Evolutionary conservation across 2,888 invertebrate species (phyloP).

Genomic region (Sphaeridia pumilis): DNA sequence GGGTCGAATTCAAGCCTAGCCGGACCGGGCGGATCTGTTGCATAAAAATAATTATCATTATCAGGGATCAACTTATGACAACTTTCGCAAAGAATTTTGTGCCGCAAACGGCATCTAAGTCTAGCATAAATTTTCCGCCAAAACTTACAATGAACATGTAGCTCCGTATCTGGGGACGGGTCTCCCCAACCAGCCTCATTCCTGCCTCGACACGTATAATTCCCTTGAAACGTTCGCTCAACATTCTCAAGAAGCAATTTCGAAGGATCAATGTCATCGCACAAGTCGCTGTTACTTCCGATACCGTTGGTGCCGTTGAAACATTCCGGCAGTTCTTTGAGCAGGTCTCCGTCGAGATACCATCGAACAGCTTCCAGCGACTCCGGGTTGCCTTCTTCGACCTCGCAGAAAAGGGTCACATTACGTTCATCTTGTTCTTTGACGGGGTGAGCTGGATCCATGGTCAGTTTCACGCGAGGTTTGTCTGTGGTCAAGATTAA

Average conservation of each 20-base stretch:
- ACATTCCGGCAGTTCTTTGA: slow-evolving; percentile 77
- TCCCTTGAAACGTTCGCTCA: slow-evolving; percentile 79
- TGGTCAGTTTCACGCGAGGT: slow-evolving; percentile 61
- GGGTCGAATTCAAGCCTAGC: slow-evolving; percentile 64
- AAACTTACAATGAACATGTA: slow-evolving; percentile 67
- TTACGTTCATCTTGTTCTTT: slow-evolving; percentile 65
- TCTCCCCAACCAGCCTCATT: slow-evolving; percentile 83
- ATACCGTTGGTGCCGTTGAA: slow-evolving; percentile 21
- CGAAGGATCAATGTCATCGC: slow-evolving; percentile 68
- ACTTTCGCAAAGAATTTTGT: neutral
- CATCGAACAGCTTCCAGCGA: slow-evolving; percentile 62
- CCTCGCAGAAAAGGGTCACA: slow-evolving; percentile 69
- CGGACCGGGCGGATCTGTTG: slow-evolving; percentile 70
- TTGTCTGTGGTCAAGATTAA: slow-evolving; percentile 49
- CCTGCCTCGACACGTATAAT: slow-evolving; percentile 83
- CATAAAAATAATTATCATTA: neutral
- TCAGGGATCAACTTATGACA: neutral
- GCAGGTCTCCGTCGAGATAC: slow-evolving; percentile 69
- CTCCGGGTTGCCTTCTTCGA: slow-evolving; percentile 65
- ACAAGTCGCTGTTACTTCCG: slow-evolving; percentile 44
- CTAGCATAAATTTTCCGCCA: neutral
- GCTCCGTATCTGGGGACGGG: slow-evolving; percentile 60
- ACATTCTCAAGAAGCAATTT: slow-evolving; percentile 72
- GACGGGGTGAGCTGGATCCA: slow-evolving; percentile 64
- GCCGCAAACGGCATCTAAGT: neutral